Conservation (phyloP, 2,888 invertebrate species). For the Lydus trimaculatus region DNA sequence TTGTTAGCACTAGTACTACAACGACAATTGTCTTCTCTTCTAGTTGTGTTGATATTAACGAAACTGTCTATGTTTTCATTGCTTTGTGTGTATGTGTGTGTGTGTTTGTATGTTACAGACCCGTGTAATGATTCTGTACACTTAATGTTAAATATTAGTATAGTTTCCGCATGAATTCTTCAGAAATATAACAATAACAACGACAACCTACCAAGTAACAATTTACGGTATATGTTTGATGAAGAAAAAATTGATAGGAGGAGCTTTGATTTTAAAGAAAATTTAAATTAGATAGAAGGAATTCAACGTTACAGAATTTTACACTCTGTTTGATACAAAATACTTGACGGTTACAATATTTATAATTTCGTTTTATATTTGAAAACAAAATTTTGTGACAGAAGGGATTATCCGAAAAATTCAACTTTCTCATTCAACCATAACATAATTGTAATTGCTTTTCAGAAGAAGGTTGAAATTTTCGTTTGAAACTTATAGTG, state of each 20-base stretch:
- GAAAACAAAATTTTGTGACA: neutral
- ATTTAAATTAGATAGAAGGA: neutral
- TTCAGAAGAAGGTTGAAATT: neutral
- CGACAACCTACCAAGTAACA: conserved; percentile 43
- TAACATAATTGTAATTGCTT: neutral
- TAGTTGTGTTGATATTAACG: conserved; percentile 11
- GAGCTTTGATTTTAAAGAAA: conserved; percentile 4
- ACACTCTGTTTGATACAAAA: conserved; percentile 19
- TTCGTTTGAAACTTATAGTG: neutral
- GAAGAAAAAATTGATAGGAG: conserved; percentile 16
- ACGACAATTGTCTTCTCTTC: neutral
- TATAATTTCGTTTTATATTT: neutral
- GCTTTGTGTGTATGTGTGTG: conserved; percentile 21
- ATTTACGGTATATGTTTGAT: conserved; percentile 32
- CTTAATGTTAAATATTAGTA: conserved; percentile 57
- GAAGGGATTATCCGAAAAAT: neutral
- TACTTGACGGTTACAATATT: neutral
- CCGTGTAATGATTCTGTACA: conserved; percentile 48
- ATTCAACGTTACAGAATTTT: conserved; percentile 10
- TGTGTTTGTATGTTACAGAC: conserved; percentile 34
- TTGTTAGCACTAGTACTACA: neutral
- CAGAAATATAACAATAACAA: conserved; percentile 19
- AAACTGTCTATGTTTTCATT: conserved; percentile 41
- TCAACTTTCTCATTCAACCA: neutral
- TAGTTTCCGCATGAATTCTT: conserved; percentile 56